Percentiles rank a stretch among this genome's conserved stretches.
These are phyloP conservation scores for Helicoverpa armigera DNA, from an alignment of 1,140 invertebrate genomes.

Conservation along the genomic window DNA sequence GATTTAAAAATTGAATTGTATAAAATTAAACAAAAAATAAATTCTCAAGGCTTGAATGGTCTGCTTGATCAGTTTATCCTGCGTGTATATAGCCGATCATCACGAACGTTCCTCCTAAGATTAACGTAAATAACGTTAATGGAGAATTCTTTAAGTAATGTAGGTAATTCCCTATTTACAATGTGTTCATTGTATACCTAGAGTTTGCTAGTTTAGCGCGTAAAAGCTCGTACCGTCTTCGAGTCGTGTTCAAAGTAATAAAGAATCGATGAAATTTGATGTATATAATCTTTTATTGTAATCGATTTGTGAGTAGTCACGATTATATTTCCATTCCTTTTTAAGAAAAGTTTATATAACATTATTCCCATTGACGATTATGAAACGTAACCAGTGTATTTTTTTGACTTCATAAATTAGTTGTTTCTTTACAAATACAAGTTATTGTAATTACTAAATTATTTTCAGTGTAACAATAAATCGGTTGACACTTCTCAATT, in stretches of 20 bases:
- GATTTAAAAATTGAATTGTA: slow-evolving; percentile 1
- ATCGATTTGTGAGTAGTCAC: slow-evolving; percentile 56
- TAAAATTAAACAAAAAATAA: slow-evolving; percentile 7
- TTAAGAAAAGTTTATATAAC: slow-evolving; percentile 16
- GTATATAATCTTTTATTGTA: slow-evolving; percentile 65
- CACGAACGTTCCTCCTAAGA: slow-evolving; percentile 5
- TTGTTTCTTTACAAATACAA: slow-evolving; percentile 30
- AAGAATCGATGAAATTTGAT: slow-evolving; percentile 65
- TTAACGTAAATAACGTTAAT: slow-evolving; percentile 22
- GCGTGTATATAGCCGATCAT: slow-evolving; percentile 28
- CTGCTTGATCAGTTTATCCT: slow-evolving; percentile 25
- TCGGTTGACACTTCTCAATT: slow-evolving; percentile 49
- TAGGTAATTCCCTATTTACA: slow-evolving; percentile 62
- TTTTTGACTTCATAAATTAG: slow-evolving; percentile 28
- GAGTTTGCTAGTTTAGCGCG: slow-evolving; percentile 78
- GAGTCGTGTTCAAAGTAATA: slow-evolving; percentile 72
- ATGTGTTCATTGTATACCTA: slow-evolving; percentile 84
- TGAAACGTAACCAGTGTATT: slow-evolving; percentile 40
- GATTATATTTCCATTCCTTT: slow-evolving; percentile 57
- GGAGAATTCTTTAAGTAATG: slow-evolving; percentile 56
- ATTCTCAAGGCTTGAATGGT: slow-evolving; percentile 2
- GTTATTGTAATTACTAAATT: slow-evolving; percentile 51
- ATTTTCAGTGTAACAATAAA: slow-evolving; percentile 59
- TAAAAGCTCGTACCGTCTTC: slow-evolving; percentile 66
- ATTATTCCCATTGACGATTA: slow-evolving; percentile 33